These are phyloP conservation scores for Erpornis zantholeuca DNA, from an alignment of 2,113 vertebrate genomes.

Conservation along the genomic window DNA sequence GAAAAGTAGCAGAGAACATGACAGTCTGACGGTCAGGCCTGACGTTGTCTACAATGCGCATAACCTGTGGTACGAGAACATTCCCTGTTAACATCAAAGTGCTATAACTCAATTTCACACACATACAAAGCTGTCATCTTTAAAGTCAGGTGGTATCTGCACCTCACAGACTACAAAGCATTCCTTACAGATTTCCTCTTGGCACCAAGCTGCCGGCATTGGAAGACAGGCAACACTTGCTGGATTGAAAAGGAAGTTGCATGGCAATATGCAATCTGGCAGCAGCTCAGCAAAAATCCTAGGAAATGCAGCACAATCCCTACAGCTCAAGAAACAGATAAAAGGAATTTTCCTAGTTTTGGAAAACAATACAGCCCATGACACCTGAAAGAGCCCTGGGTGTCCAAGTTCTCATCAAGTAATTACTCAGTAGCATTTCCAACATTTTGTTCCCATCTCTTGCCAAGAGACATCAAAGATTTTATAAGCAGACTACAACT, in stretches of 20 bases:
- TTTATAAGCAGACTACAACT: not conserved
- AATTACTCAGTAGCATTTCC: not conserved
- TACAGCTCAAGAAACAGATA: not conserved
- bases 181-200: not conserved
- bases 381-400: not conserved
- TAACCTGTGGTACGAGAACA: slow-evolving; percentile 78
- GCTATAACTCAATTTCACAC: not conserved
- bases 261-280: not conserved
- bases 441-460: not conserved
- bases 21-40: slow-evolving; percentile 97
- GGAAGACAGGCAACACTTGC: not conserved
- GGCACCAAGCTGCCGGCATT: not conserved
- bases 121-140: not conserved
- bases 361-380: not conserved
- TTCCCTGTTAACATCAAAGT: not conserved
- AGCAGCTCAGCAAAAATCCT: not conserved
- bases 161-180: not conserved
- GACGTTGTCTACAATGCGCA: slow-evolving; percentile 98
- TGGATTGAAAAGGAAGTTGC: not conserved
- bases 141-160: not conserved
- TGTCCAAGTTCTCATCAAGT: not conserved
- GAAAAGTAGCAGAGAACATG: slow-evolving; percentile 99
- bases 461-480: not conserved
- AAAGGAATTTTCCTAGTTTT: not conserved
- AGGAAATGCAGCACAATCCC: not conserved